Percentiles rank a stretch among this genome's conserved stretches.
These are phyloP conservation scores for Sorex fumeus DNA, from an alignment of 2,113 vertebrate genomes.

Conservation along the genomic window DNA sequence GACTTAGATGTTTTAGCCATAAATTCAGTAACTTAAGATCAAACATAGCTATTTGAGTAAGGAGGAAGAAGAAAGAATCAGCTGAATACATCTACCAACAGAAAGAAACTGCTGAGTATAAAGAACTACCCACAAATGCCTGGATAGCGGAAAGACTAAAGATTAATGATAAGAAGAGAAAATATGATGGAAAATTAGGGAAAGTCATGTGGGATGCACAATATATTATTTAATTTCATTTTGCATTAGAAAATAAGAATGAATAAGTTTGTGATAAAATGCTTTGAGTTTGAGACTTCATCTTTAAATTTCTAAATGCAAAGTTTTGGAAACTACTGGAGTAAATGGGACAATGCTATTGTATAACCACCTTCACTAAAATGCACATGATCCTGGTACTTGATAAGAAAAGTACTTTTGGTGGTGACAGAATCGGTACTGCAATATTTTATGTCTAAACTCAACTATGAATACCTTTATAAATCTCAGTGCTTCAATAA, in stretches of 20 bases:
- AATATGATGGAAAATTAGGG: not conserved
- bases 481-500: no score
- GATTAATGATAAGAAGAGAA: not conserved
- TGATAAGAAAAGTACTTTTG: no score
- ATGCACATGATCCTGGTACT: not conserved
- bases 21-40: conserved; percentile 37
- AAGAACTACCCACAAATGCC: not conserved
- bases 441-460: no score
- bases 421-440: no score
- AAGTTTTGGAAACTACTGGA: not conserved
- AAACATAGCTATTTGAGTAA: not conserved
- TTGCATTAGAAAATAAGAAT: not conserved
- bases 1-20: conserved; percentile 8
- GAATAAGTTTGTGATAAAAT: not conserved
- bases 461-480: no score
- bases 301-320: not conserved
- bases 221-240: not conserved
- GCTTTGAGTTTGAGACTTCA: not conserved
- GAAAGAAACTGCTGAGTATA: not conserved
- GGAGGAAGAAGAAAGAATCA: not conserved
- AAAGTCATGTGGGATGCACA: not conserved
- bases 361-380: not conserved
- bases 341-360: not conserved
- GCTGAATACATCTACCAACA: not conserved
- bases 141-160: not conserved